Conservation (phyloP, 1,140 invertebrate species). For the Chrysopa pallens region DNA sequence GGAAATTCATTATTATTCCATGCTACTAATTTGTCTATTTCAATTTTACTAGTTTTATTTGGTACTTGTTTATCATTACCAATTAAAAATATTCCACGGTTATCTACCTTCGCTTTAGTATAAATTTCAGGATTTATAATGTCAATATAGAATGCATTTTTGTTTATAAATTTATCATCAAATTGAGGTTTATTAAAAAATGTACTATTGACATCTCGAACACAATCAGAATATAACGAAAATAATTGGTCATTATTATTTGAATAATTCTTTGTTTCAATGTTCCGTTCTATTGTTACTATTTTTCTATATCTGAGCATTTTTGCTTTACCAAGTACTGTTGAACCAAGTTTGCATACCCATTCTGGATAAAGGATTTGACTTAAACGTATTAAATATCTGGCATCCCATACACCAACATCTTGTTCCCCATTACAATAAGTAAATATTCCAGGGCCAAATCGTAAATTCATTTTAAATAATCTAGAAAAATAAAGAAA, state of each 20-base stretch:
- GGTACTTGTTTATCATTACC: conserved; percentile 1
- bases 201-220: conserved; percentile 10
- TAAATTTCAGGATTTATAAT: conserved; percentile 5
- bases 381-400: conserved; percentile 20
- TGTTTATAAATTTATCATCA: conserved; percentile 7
- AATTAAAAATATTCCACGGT: neutral
- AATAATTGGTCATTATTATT: too few relatives aligned
- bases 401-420: conserved; percentile 29
- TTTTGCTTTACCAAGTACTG: conserved; percentile 7
- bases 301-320: conserved; percentile 11
- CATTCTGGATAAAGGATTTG: conserved; percentile 3
- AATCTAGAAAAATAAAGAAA: conserved; percentile 18
- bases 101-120: conserved; percentile 1
- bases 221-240: too few relatives aligned
- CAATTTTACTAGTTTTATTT: conserved; percentile 5
- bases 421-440: conserved; percentile 20
- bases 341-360: conserved; percentile 9
- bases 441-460: conserved; percentile 29
- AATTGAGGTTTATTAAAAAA: conserved; percentile 14
- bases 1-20: conserved; percentile 18
- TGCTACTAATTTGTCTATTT: conserved; percentile 13
- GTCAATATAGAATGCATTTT: neutral
- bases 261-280: conserved; percentile 6
- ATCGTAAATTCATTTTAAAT: conserved; percentile 24
- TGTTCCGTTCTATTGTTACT: conserved; percentile 6